These are phyloP conservation scores for Poecilia gillii DNA, from an alignment of 2,797 vertebrate species.

Conservation along the genomic window DNA sequence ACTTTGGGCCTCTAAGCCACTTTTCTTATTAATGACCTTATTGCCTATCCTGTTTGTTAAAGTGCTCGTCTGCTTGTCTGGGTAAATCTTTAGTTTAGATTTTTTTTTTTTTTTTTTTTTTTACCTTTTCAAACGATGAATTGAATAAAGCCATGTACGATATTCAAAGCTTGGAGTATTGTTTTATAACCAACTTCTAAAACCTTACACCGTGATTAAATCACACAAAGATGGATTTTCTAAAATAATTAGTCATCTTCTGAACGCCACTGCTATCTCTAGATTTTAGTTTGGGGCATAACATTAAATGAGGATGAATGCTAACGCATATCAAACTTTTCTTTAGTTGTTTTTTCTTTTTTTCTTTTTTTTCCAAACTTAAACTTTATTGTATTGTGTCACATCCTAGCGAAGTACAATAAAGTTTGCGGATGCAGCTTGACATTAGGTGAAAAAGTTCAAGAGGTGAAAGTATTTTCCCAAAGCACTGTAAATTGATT, in stretches of 20 bases:
- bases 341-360: not conserved
- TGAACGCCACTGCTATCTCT: not conserved
- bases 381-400: no score
- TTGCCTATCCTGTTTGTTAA: not conserved
- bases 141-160: not conserved
- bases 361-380: not conserved
- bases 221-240: not conserved
- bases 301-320: not conserved
- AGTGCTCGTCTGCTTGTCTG: not conserved
- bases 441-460: not conserved
- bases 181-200: not conserved
- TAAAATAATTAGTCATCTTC: not conserved
- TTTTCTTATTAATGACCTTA: not conserved
- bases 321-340: not conserved
- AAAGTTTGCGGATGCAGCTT: not conserved
- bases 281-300: not conserved
- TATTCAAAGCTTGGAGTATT: not conserved
- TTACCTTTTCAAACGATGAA: not conserved
- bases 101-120: no score
- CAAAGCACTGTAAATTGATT: not conserved
- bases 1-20: not conserved
- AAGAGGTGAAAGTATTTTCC: not conserved
- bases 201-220: not conserved
- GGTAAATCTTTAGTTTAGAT: not conserved
- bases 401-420: no score